Evolutionary conservation across 2,113 vertebrate species (phyloP), one percentile per base, ranked within the genome.

Genomic region (Brachionichthys hirsutus): DNA sequence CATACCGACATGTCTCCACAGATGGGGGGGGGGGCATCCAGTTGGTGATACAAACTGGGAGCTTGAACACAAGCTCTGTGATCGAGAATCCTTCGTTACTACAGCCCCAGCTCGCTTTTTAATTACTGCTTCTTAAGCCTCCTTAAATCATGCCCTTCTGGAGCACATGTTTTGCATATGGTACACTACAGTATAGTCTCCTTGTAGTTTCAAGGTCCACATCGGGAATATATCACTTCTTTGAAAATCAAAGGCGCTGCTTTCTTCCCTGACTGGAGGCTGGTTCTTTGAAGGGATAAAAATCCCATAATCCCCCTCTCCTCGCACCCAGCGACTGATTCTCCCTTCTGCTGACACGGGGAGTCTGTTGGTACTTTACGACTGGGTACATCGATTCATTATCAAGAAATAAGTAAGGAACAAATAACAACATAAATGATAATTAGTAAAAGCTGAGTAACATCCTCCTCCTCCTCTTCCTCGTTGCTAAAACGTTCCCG

Each of bases 271-370:
- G 74, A 83, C 77, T 87, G 62, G 75, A 84, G 67, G 82, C 70
- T 70, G 80, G 60, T 62, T 66, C 82, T 87, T 88, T 83, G 85
- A 86, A 78, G 77, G 79, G 70, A 78, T 84, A 70, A 86, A n/a
- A 83, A 77, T 73, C 63, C 74, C 60, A 68, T 89, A 90, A 90
- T 89, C 85, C 83, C 69, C 58, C 67, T 73, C 18, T 44, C 48
- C 56, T 77, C 72, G 58, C 61, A 73, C 56, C 51, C 78, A 67
- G 71, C 49, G 10, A 81, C 75, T 56, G 24, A 68, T 11, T 20
- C 63, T 61, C 61, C 51, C 49, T 60, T 69, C 59, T 79, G 76
- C 77, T 85, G 84, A 87, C 74, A 80, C 34, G 0, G 50, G 73
- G 56, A 19, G 75, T 86, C 78, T 79, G 66, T 68, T 6, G 20